These are phyloP conservation scores for Argyrosomus japonicus DNA, from an alignment of 2,113 vertebrate species.

Conservation along the genomic window DNA sequence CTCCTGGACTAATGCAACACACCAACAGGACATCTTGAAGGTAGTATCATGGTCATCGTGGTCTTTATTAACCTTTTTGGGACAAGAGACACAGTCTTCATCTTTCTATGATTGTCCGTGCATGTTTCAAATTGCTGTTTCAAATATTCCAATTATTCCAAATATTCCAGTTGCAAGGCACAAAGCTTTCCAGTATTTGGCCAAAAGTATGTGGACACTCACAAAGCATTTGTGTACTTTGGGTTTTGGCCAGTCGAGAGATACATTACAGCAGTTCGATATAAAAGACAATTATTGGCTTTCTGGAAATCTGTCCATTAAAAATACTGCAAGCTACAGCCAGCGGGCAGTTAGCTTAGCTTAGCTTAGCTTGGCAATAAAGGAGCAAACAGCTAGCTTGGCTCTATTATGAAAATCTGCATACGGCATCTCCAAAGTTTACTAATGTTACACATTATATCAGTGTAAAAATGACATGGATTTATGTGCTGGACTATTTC, in stretches of 20 bases:
- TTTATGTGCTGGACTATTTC: neutral
- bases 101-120: neutral
- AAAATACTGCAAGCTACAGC: neutral
- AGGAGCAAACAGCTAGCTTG: neutral
- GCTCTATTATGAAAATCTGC: too few relatives aligned
- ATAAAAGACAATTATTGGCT: neutral
- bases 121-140: neutral
- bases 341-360: neutral
- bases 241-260: neutral
- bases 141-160: too few relatives aligned
- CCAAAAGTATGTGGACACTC: too few relatives aligned
- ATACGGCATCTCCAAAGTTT: neutral
- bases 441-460: too few relatives aligned
- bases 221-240: too few relatives aligned
- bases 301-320: neutral
- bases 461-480: too few relatives aligned
- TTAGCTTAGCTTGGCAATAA: neutral
- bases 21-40: neutral
- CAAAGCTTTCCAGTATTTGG: too few relatives aligned
- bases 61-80: neutral
- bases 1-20: neutral
- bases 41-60: neutral
- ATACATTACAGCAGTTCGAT: neutral
- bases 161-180: too few relatives aligned
- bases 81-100: neutral